phyloP scores from a whole-genome alignment of 2,113 vertebrate genomes.

The Carlito syrichta region DNA sequence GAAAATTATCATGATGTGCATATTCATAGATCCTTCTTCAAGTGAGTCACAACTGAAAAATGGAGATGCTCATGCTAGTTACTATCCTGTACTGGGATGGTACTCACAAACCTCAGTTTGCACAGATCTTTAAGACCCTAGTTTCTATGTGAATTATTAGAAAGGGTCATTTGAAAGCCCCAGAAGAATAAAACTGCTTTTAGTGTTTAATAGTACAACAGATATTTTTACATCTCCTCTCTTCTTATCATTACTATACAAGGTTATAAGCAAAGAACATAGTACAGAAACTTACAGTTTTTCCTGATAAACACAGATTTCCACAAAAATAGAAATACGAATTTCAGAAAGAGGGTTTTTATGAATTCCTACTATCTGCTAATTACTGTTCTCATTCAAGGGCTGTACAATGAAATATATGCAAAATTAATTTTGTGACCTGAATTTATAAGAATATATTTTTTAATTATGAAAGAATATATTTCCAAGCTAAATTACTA shows the following conservation, averaged over 20 bases:
- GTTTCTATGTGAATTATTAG: not conserved
- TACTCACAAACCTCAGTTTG: not conserved
- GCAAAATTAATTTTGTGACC: not conserved
- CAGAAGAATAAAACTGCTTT: not conserved
- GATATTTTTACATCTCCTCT: not conserved
- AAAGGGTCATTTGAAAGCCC: not conserved
- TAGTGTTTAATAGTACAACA: not conserved
- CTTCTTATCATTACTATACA: too few species aligned
- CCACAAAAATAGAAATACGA: not conserved
- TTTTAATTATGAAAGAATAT: constrained; percentile 6
- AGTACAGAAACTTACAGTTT: not conserved
- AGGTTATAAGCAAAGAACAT: not conserved
- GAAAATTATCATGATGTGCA: not conserved
- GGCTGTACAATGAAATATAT: not conserved
- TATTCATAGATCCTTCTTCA: not conserved
- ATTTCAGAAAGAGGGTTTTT: not conserved
- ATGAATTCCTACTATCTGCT: not conserved
- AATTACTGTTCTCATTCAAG: not conserved
- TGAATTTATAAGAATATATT: not conserved
- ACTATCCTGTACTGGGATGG: not conserved
- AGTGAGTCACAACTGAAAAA: not conserved
- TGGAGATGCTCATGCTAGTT: not conserved
- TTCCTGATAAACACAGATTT: not conserved
- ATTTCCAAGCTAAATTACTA: not conserved
- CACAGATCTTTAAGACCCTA: not conserved